Percentiles rank a stretch among this genome's conserved stretches.
Conservation (phyloP, 2,797 vertebrate genomes). For the Uromys caudimaculatus region DNA sequence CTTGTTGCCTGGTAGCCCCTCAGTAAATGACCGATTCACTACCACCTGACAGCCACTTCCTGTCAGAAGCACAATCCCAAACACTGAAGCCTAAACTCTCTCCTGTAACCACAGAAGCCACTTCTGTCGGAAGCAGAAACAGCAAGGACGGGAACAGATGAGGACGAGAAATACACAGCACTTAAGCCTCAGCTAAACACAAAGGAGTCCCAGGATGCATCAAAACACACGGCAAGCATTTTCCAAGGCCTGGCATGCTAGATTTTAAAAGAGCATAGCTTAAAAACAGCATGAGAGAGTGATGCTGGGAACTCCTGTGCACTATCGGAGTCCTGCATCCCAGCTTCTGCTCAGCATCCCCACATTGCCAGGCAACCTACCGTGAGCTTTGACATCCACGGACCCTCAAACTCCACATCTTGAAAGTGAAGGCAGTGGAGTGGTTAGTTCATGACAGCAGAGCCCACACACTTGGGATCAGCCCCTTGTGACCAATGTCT, state of each 20-base stretch:
- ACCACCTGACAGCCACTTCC: neutral
- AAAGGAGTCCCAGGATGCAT: neutral
- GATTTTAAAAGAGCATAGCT: neutral
- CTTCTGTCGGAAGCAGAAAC: neutral
- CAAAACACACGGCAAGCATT: neutral
- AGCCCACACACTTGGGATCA: neutral
- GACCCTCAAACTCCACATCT: neutral
- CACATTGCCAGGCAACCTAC: neutral
- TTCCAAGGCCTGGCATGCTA: neutral
- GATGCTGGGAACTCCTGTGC: fast-evolving
- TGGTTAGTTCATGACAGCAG: too few species aligned
- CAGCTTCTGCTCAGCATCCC: neutral
- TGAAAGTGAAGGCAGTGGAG: neutral
- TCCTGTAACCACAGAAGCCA: neutral
- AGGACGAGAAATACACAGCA: neutral
- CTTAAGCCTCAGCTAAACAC: neutral
- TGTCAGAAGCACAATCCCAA: neutral
- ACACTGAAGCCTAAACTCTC: neutral
- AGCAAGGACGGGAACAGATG: neutral
- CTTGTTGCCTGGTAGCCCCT: neutral
- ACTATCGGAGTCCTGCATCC: fast-evolving
- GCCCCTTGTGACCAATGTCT: neutral
- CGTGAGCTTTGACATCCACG: neutral
- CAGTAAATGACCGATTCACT: neutral
- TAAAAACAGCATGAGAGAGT: neutral